Percentiles rank a stretch among this genome's conserved stretches.
phyloP scores from a whole-genome alignment of 1,140 invertebrate species.

The Camponotus pennsylvanicus region DNA sequence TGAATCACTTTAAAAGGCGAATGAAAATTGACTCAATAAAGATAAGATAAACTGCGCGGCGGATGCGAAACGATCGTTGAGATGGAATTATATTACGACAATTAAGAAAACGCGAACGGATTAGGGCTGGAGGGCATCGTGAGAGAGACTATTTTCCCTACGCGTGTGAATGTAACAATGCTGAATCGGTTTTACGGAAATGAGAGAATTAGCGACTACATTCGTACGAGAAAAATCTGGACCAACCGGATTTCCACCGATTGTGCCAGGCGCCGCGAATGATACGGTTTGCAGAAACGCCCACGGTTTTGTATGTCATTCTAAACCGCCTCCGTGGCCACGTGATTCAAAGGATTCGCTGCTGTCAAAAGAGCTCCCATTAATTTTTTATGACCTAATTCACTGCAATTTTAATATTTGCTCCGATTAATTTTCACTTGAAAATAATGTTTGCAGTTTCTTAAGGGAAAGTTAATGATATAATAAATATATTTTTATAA shows the following conservation, averaged over 20 bases:
- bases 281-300: constrained; percentile 76
- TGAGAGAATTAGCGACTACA: constrained; percentile 44
- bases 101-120: constrained; percentile 14
- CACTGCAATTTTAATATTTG: neutral
- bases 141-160: neutral
- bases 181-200: constrained; percentile 29
- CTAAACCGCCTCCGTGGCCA: constrained; percentile 65
- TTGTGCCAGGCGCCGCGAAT: constrained; percentile 68
- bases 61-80: constrained; percentile 11
- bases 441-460: neutral
- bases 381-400: constrained; percentile 7
- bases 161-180: constrained; percentile 30
- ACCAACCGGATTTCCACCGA: constrained; percentile 75
- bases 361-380: neutral
- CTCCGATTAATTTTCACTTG: neutral
- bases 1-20: constrained; percentile 11
- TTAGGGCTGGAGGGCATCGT: neutral
- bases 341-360: constrained; percentile 51
- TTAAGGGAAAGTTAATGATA: neutral
- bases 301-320: constrained; percentile 73
- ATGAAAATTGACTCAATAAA: constrained; percentile 50
- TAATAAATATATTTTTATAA: neutral
- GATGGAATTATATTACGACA: neutral
- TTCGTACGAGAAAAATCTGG: constrained; percentile 67
- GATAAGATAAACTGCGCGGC: constrained; percentile 46